These are phyloP conservation scores for Carterocephalus palaemon DNA, from an alignment of 2,888 invertebrate species.

Conservation along the genomic window DNA sequence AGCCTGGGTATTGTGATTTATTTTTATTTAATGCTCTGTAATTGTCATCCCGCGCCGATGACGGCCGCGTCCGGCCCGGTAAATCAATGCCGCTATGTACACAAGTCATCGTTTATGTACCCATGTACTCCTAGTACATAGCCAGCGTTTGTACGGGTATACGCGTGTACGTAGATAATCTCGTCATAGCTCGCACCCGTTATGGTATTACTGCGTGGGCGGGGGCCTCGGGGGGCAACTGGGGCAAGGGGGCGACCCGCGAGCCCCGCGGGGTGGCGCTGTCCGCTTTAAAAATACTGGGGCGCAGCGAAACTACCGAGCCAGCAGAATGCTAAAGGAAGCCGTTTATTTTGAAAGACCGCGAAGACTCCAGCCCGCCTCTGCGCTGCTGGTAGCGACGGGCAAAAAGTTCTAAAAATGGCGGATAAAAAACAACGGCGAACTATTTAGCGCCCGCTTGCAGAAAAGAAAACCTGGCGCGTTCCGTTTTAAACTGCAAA, in stretches of 20 bases:
- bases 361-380: slow-evolving; percentile 43
- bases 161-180: slow-evolving; percentile 75
- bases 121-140: slow-evolving; percentile 64
- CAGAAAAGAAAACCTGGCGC: slow-evolving; percentile 52
- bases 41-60: slow-evolving; percentile 64
- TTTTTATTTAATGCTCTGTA: slow-evolving; percentile 54
- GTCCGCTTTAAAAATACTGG: slow-evolving; percentile 77
- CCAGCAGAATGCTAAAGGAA: slow-evolving; percentile 65
- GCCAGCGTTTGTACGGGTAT: slow-evolving; percentile 58
- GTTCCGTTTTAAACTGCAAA: slow-evolving; percentile 38
- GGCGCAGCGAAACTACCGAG: slow-evolving; percentile 63
- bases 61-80: slow-evolving; percentile 65
- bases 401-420: slow-evolving; percentile 53
- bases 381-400: slow-evolving; percentile 47
- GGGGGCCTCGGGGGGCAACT: slow-evolving; percentile 39
- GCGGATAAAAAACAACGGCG: slow-evolving; percentile 43
- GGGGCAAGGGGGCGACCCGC: slow-evolving; percentile 43
- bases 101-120: slow-evolving; percentile 69
- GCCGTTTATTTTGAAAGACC: slow-evolving; percentile 71
- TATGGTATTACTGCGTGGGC: slow-evolving; percentile 75
- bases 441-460: slow-evolving; percentile 48
- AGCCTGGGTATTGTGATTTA: slow-evolving; percentile 27
- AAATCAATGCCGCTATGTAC: slow-evolving; percentile 72
- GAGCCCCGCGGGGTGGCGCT: slow-evolving; percentile 66
- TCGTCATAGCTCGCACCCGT: slow-evolving; percentile 78